These are phyloP conservation scores for Helicoverpa zea DNA, from an alignment of 1,140 invertebrate species.

Conservation along the genomic window DNA sequence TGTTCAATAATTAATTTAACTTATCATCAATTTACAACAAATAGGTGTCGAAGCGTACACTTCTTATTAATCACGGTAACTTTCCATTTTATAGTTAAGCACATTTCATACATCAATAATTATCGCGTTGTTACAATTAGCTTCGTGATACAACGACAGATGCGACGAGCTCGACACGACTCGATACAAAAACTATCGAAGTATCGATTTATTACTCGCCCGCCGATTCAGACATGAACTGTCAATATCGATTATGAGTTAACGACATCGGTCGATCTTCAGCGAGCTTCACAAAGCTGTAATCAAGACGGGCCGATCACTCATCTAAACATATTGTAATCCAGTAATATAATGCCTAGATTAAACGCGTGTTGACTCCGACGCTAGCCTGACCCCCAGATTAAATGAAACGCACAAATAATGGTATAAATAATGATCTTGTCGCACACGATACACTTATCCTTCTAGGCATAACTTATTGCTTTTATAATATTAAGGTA, in stretches of 20 bases:
- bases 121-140: slow-evolving; percentile 37
- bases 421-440: slow-evolving; percentile 56
- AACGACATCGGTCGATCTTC: slow-evolving; percentile 53
- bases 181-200: slow-evolving; percentile 38
- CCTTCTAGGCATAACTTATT: slow-evolving; percentile 76
- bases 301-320: slow-evolving; percentile 68
- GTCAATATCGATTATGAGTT: slow-evolving; percentile 61
- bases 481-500: slow-evolving; percentile 75
- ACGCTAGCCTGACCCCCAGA: slow-evolving; percentile 40
- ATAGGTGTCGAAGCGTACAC: slow-evolving; percentile 13
- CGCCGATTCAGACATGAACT: slow-evolving; percentile 52
- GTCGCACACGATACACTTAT: slow-evolving; percentile 56
- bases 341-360: slow-evolving; percentile 58
- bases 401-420: slow-evolving; percentile 56
- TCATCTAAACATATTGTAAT: slow-evolving; percentile 60
- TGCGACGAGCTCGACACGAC: slow-evolving; percentile 7
- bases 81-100: slow-evolving; percentile 39
- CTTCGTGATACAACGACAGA: slow-evolving; percentile 27
- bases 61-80: slow-evolving; percentile 30
- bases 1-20: slow-evolving; percentile 34
- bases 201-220: slow-evolving; percentile 34
- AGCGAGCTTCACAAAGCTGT: slow-evolving; percentile 59
- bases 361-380: slow-evolving; percentile 36
- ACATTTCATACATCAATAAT: slow-evolving; percentile 37
- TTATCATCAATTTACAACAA: slow-evolving; percentile 32